These are phyloP conservation scores for Apolygus lucorum DNA, from an alignment of 1,140 invertebrate genomes.

Conservation along the genomic window DNA sequence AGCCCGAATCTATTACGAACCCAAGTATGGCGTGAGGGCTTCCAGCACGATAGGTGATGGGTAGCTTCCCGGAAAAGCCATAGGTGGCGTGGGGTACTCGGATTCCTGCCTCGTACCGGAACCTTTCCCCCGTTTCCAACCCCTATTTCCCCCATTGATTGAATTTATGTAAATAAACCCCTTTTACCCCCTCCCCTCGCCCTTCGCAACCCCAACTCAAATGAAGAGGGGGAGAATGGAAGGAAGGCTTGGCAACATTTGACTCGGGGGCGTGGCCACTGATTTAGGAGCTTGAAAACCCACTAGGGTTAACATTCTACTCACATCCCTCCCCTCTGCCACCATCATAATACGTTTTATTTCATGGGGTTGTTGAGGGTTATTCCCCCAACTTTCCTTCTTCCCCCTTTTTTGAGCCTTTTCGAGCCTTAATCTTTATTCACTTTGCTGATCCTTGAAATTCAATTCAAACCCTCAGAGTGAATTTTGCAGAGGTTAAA, in stretches of 20 bases:
- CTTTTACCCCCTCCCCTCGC: neutral
- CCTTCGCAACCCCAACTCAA: neutral
- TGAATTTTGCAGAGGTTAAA: too few relatives aligned
- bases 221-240: neutral
- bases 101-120: too few relatives aligned
- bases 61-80: too few relatives aligned
- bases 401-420: neutral
- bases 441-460: neutral
- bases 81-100: too few relatives aligned
- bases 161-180: slow-evolving; percentile 23
- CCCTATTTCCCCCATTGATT: slow-evolving; percentile 11
- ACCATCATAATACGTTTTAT: slow-evolving; percentile 3
- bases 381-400: neutral
- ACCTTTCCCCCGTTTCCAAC: neutral
- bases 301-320: neutral
- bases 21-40: too few relatives aligned
- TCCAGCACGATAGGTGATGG: too few relatives aligned
- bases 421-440: neutral
- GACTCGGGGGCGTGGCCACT: slow-evolving; percentile 18
- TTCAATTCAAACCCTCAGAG: too few relatives aligned
- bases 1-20: too few relatives aligned
- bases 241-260: slow-evolving; percentile 16
- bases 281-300: neutral
- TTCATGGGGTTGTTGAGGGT: neutral
- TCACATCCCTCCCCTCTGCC: neutral